phyloP scores from a whole-genome alignment of 2,888 invertebrate genomes.

The Gasteruption jaculator region DNA sequence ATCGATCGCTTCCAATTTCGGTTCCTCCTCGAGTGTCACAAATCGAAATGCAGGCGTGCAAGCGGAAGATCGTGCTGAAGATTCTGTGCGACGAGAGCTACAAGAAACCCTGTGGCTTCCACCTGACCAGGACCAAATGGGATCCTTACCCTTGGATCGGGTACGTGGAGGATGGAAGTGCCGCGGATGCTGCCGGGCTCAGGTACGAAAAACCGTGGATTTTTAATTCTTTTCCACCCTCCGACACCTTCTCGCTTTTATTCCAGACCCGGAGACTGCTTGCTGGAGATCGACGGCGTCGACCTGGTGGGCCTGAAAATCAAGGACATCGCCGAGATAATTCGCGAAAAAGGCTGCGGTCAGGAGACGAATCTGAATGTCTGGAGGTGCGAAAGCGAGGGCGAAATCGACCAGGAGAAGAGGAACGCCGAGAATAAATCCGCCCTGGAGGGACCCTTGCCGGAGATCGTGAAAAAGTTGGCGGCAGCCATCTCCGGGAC shows the following conservation, averaged over 20 bases:
- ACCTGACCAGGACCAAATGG: constrained; percentile 72
- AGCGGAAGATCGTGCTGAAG: constrained; percentile 24
- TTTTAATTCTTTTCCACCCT: background rate
- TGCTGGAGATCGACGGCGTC: constrained; percentile 63
- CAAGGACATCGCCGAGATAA: constrained; percentile 52
- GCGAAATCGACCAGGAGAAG: constrained; percentile 21
- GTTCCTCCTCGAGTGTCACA: constrained; percentile 8
- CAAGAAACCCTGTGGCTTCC: constrained; percentile 61
- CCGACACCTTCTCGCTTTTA: constrained; percentile 3
- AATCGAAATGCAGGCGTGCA: constrained; percentile 11
- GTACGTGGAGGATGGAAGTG: constrained; percentile 60
- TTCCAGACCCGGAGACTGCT: constrained; percentile 62
- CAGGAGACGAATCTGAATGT: constrained; percentile 34
- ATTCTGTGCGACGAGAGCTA: constrained; percentile 18
- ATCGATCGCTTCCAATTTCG: no score
- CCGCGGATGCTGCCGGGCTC: constrained; percentile 63
- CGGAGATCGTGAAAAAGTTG: constrained; percentile 42
- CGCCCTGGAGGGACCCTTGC: constrained; percentile 41
- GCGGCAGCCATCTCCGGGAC: constrained; percentile 41
- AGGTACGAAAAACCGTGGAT: no score
- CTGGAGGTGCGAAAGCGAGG: constrained; percentile 32
- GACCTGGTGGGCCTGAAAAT: constrained; percentile 58
- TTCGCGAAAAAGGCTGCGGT: constrained; percentile 29
- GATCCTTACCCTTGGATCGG: constrained; percentile 80
- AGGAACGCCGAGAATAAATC: constrained; percentile 15